These are phyloP conservation scores for Neostethus bicornis DNA, from an alignment of 2,797 vertebrate species.

Conservation along the genomic window DNA sequence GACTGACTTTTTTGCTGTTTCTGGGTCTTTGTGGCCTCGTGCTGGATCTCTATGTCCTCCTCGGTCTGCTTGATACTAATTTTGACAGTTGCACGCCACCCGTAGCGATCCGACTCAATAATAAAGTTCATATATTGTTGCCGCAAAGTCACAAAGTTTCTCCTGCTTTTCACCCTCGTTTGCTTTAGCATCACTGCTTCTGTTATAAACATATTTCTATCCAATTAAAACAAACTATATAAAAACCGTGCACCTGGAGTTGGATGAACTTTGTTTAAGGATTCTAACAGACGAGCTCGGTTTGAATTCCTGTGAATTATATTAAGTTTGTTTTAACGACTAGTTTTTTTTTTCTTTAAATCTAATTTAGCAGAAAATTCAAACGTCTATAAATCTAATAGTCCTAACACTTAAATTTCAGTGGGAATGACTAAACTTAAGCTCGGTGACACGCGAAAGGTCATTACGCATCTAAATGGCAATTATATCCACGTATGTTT, in stretches of 20 bases:
- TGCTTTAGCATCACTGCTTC: conserved; percentile 1
- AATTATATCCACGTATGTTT: no score
- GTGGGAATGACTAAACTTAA: neutral
- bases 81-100: no score
- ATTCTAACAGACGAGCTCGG: conserved; percentile 1
- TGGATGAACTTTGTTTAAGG: conserved; percentile 5
- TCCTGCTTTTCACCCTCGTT: neutral
- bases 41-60: no score
- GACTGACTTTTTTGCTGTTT: no score
- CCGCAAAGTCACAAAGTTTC: no score
- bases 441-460: neutral
- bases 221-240: neutral
- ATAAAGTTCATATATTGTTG: no score
- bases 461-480: no score
- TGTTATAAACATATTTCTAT: neutral
- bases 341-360: neutral
- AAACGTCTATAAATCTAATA: no score
- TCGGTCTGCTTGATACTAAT: no score
- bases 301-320: conserved; percentile 10
- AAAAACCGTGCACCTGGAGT: neutral
- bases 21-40: no score
- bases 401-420: neutral
- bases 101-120: no score
- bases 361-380: neutral
- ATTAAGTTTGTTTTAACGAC: conserved; percentile 1